Evolutionary conservation across 1,140 invertebrate species (phyloP).

Genomic region (Drosophila lacertosa): DNA sequence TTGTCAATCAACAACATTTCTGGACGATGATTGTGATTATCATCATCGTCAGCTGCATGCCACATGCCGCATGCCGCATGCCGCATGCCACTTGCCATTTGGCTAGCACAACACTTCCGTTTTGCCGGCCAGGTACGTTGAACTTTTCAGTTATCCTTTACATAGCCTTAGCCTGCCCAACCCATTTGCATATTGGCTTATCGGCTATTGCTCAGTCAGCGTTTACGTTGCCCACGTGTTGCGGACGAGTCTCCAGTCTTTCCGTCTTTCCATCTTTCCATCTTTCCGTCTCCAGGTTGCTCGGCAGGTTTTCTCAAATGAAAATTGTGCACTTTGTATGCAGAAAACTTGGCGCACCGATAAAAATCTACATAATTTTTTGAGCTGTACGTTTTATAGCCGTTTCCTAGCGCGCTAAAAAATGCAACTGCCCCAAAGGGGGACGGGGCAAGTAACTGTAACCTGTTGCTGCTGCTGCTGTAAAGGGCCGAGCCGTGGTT

Average conservation of each 20-base stretch:
- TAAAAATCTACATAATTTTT: constrained; percentile 81
- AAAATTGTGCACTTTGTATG: constrained; percentile 82
- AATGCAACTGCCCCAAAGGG: constrained; percentile 20
- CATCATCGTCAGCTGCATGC: constrained; percentile 54
- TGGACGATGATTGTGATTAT: constrained; percentile 70
- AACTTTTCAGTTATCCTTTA: constrained; percentile 45
- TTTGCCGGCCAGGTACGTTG: constrained; percentile 52
- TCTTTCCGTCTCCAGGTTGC: constrained; percentile 31
- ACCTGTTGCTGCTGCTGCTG: constrained; percentile 27
- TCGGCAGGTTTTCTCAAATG: constrained; percentile 72
- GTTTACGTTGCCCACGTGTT: constrained; percentile 69
- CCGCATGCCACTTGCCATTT: constrained; percentile 2
- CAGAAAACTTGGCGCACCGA: constrained; percentile 76
- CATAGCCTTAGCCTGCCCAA: constrained; percentile 6
- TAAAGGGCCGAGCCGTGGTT: constrained; percentile 17
- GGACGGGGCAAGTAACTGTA: constrained; percentile 10
- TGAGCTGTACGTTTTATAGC: constrained; percentile 73
- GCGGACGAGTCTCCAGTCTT: constrained; percentile 23
- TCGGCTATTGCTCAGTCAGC: constrained; percentile 70
- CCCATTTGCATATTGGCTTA: constrained; percentile 48
- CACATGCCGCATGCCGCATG: not conserved
- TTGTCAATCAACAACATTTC: constrained; percentile 76
- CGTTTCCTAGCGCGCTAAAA: constrained; percentile 63
- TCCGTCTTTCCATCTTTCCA: not conserved
- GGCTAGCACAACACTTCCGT: constrained; percentile 67